These are phyloP conservation scores for Mactromeris polynyma DNA, from an alignment of 2,888 invertebrate species.

Conservation along the genomic window DNA sequence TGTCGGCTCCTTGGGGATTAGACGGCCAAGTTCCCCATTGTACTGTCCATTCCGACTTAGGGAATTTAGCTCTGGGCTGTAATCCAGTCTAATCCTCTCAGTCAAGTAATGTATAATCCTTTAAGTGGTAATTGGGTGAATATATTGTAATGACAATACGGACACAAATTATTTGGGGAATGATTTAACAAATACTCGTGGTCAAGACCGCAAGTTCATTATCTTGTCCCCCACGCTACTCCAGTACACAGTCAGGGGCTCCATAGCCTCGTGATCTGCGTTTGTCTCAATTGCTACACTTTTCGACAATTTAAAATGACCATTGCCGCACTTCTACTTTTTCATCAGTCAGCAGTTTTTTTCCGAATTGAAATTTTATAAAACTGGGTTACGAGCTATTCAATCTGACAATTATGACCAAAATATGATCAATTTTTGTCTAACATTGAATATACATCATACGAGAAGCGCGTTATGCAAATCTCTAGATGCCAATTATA, in stretches of 20 bases:
- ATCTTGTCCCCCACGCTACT: not conserved
- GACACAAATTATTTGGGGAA: conserved; percentile 19
- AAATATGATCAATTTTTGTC: not conserved
- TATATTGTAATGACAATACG: conserved; percentile 25
- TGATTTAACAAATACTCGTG: conserved; percentile 46
- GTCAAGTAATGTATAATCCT: conserved; percentile 68
- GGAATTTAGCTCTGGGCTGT: conserved; percentile 59
- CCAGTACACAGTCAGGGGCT: conserved; percentile 21
- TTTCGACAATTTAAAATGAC: not conserved
- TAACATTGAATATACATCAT: not conserved
- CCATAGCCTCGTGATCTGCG: not conserved
- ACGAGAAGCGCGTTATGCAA: not conserved
- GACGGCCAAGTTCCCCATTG: conserved; percentile 52
- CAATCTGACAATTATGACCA: not conserved
- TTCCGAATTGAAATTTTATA: not conserved
- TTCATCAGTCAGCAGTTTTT: conserved; percentile 1
- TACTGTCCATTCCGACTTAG: conserved; percentile 43
- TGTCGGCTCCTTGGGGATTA: conserved; percentile 63
- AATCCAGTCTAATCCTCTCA: conserved; percentile 61
- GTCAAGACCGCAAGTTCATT: conserved; percentile 39
- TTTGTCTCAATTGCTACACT: not conserved
- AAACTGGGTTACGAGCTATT: not conserved
- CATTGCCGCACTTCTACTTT: not conserved
- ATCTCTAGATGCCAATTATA: not conserved
- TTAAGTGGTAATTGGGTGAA: conserved; percentile 59